A percentile compares a stretch with the other conserved stretches of the same genome.
Evolutionary conservation across 2,888 invertebrate species (phyloP).

Genomic region (Meandrusa payeni): DNA sequence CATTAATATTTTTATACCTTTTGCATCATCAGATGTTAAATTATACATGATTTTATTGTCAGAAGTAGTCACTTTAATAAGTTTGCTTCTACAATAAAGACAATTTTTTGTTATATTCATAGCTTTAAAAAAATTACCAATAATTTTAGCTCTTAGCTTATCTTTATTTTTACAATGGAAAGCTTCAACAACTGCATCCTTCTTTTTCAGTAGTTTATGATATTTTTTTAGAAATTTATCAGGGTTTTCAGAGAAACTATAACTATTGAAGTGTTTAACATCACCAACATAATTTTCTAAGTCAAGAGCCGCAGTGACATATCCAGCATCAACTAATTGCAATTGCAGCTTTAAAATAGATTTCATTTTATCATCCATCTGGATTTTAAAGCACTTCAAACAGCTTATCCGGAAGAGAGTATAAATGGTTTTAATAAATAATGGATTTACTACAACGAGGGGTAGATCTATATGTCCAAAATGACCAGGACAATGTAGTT

Average conservation of each 20-base stretch:
- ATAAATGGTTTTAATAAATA: constrained; percentile 89
- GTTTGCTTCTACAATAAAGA: constrained; percentile 70
- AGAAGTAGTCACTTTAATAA: constrained; percentile 79
- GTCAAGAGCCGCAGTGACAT: constrained; percentile 86
- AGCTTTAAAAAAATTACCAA: constrained; percentile 66
- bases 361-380: constrained; percentile 77
- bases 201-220: constrained; percentile 52
- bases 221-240: constrained; percentile 65
- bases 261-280: constrained; percentile 48
- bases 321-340: constrained; percentile 86
- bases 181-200: constrained; percentile 47
- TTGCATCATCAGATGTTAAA: constrained; percentile 44
- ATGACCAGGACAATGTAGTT: constrained; percentile 92
- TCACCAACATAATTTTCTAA: constrained; percentile 72
- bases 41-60: constrained; percentile 82
- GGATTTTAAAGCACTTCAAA: constrained; percentile 84
- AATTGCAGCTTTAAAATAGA: constrained; percentile 84
- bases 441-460: constrained; percentile 93
- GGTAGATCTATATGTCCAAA: constrained; percentile 96
- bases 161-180: constrained; percentile 75
- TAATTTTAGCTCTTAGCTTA: constrained; percentile 63
- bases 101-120: constrained; percentile 74
- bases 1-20: constrained; percentile 77
- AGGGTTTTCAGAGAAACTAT: constrained; percentile 66
- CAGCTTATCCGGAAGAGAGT: constrained; percentile 86